phyloP scores from a whole-genome alignment of 2,113 vertebrate genomes.

The Piprites chloris region DNA sequence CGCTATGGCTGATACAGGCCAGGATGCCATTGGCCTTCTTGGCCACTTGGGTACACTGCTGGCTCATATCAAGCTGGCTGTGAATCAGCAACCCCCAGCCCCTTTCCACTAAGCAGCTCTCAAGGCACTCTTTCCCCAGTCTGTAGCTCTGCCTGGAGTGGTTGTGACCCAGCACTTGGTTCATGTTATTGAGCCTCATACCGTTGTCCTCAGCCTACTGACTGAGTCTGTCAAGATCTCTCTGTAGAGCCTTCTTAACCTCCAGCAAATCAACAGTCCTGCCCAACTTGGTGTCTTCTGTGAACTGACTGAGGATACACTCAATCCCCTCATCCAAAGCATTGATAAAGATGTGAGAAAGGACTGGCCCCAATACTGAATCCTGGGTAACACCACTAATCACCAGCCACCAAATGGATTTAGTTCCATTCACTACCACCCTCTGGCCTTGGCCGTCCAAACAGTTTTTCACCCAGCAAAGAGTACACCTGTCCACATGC shows the following conservation, averaged over 20 bases:
- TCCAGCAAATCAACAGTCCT: not conserved
- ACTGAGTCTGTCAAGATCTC: not conserved
- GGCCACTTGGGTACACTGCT: not conserved
- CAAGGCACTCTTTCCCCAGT: not conserved
- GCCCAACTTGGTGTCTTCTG: not conserved
- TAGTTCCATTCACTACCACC: not conserved
- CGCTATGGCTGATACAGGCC: not conserved
- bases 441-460: not conserved
- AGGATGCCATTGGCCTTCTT: not conserved
- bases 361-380: not conserved
- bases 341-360: not conserved
- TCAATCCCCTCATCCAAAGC: not conserved
- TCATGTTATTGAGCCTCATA: not conserved
- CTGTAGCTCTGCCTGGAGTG: not conserved
- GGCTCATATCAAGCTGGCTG: not conserved
- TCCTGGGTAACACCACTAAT: not conserved
- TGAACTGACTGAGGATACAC: not conserved
- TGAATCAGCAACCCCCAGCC: too few relatives aligned
- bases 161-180: not conserved
- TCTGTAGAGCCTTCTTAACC: not conserved
- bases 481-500: not conserved
- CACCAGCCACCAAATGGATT: not conserved
- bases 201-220: fast-evolving
- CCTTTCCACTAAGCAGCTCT: not conserved
- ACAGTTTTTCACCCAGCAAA: not conserved